phyloP scores from a whole-genome alignment of 2,113 vertebrate species.

The Vidua macroura region DNA sequence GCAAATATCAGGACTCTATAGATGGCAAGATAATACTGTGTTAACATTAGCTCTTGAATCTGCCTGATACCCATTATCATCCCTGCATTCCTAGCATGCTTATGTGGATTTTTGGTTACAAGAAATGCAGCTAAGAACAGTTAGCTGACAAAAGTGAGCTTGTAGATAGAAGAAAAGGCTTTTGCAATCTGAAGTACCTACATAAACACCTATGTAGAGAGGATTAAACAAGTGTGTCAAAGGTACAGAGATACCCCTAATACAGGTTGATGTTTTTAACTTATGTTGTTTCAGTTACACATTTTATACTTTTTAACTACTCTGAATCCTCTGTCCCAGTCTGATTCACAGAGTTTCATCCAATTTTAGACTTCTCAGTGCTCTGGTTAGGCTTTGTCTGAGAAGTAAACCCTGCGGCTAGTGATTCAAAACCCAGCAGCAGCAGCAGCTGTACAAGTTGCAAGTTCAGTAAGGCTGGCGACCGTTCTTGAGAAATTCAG shows the following conservation, averaged over 20 bases:
- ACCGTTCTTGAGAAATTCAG: slow-evolving; percentile 77
- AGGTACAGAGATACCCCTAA: slow-evolving; percentile 65
- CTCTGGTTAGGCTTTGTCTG: slow-evolving; percentile 45
- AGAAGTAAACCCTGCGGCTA: slow-evolving; percentile 45
- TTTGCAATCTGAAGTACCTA: slow-evolving; percentile 68
- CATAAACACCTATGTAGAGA: slow-evolving; percentile 64
- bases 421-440: slow-evolving; percentile 49
- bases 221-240: slow-evolving; percentile 62
- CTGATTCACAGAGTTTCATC: slow-evolving; percentile 34
- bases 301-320: not conserved
- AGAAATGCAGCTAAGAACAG: slow-evolving; percentile 65
- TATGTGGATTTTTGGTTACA: slow-evolving; percentile 72
- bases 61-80: slow-evolving; percentile 7
- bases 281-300: slow-evolving; percentile 49
- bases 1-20: slow-evolving; percentile 34
- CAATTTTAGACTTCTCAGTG: slow-evolving; percentile 2
- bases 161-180: slow-evolving; percentile 62
- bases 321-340: slow-evolving; percentile 32
- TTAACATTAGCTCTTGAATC: slow-evolving; percentile 34
- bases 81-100: slow-evolving; percentile 57
- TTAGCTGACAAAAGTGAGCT: slow-evolving; percentile 57
- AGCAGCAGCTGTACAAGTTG: slow-evolving; percentile 48
- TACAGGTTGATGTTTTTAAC: slow-evolving; percentile 54
- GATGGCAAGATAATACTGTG: not conserved
- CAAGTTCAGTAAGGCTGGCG: slow-evolving; percentile 60